These are phyloP conservation scores for Sebastes schlegelii DNA, from an alignment of 2,113 vertebrate species.

Conservation along the genomic window DNA sequence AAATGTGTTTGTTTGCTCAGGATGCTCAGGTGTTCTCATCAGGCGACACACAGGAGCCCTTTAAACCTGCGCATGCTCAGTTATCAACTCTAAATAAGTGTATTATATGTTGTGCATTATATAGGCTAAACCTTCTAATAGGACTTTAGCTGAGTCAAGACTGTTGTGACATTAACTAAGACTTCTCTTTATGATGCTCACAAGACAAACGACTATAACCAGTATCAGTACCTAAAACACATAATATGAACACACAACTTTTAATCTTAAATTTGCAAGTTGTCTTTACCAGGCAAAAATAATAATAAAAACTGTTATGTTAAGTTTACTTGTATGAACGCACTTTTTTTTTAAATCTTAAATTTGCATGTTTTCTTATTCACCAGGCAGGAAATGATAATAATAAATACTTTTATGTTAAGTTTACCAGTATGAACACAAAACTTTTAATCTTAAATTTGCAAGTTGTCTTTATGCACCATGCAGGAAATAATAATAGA, in stretches of 20 bases:
- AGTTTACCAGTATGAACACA: background rate
- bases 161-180: background rate
- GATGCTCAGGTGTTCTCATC: conserved; percentile 31
- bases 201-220: background rate
- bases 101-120: background rate
- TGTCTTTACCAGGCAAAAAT: no score
- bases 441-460: background rate
- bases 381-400: no score
- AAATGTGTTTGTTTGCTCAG: background rate
- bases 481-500: background rate
- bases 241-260: no score
- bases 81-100: background rate
- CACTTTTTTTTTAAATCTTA: no score
- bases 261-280: no score
- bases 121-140: no score
- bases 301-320: no score
- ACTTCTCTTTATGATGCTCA: background rate
- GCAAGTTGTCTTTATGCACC: no score
- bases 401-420: background rate
- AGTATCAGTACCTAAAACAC: no score
- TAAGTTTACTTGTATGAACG: no score
- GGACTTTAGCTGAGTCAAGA: background rate
- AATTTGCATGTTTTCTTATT: no score
- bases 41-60: background rate
- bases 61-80: conserved; percentile 36